Base-by-base conservation (phyloP, 92 coral and sea anemone genomes). In the Siderastrea siderea region DNA sequence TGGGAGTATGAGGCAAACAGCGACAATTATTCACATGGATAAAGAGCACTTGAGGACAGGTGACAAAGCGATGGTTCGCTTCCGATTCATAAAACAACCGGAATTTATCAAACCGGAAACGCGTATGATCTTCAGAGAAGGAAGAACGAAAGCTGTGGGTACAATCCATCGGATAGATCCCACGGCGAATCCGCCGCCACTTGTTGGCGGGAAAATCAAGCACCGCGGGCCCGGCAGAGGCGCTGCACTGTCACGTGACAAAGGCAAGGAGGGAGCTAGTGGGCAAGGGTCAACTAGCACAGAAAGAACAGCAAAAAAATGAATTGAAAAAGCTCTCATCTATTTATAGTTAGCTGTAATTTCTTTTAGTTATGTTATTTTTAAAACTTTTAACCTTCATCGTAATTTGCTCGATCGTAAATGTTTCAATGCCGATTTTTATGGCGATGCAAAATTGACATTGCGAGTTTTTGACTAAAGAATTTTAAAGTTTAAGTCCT, bases 101-200 rank as follows among this genome's bases (percentile, higher is more conserved):
- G 99, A 97, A 90, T 95, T 92, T 82, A 95, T 98, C 43, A 94
- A 92, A 85, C 98, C 98, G 43, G 97, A 96, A 69, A 90, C 99
- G 17, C 93, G 99, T 60, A 94, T 98, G 99, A 96, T 98, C 51
- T 98, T 98, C 88, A 92, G 99, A 52, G 99, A 98, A 88, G 99
- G 99, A 8, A 87, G 99, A 78, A 98, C 99, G 57, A 98, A 98
- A 77, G 99, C 99, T 58, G 99, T 98, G 50, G 99, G 99, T 50
- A 96, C 98, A 43, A 98, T 98, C 52, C 92, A 95, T 51, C 86
- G 89, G 47, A 96, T 89, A 55, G 96, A 96, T 61, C 95, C 99
- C 2, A 83, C 88, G 44, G 97, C 96, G 50, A 96, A 96, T 88
- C 98, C 98, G 46, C 96, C 95, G 77, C 98, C 98, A 14, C 91